A percentile compares a stretch with the other conserved stretches of the same genome.
Conservation (phyloP, 2,113 vertebrate genomes). For the Oncorhynchus kisutch region DNA sequence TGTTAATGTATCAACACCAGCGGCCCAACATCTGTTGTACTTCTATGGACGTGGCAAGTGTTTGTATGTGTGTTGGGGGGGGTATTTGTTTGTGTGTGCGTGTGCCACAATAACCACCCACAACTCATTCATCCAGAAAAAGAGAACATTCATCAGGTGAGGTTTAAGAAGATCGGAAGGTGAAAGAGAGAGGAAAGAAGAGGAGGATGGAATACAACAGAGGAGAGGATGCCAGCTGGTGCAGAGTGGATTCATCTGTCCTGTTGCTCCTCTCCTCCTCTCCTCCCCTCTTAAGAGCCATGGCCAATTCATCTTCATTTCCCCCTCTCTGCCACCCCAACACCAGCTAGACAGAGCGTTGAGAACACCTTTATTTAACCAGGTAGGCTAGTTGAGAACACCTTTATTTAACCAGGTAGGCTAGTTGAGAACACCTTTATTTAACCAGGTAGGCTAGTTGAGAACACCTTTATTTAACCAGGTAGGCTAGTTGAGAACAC, state of each 20-base stretch:
- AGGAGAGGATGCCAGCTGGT: constrained; percentile 48
- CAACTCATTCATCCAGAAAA: constrained; percentile 52
- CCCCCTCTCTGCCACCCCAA: constrained; percentile 52
- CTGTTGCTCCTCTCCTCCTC: constrained; percentile 51
- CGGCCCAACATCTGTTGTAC: constrained; percentile 28
- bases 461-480: too few relatives aligned
- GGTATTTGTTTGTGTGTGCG: not conserved
- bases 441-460: too few relatives aligned
- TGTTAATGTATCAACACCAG: constrained; percentile 57
- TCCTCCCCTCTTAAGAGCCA: constrained; percentile 18
- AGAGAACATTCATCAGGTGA: constrained; percentile 53
- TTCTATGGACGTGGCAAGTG: not conserved
- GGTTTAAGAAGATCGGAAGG: constrained; percentile 41
- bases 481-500: too few relatives aligned
- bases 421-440: too few relatives aligned
- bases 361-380: too few relatives aligned
- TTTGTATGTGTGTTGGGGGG: constrained; percentile 16
- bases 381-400: too few relatives aligned
- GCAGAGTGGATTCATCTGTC: constrained; percentile 65
- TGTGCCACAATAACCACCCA: not conserved
- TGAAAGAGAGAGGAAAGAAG: constrained; percentile 35
- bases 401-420: too few relatives aligned
- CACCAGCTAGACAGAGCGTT: too few relatives aligned
- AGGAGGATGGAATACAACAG: constrained; percentile 32
- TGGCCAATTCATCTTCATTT: constrained; percentile 73